phyloP scores from a whole-genome alignment of 1,140 invertebrate genomes.

The Brachionus koreanus region DNA sequence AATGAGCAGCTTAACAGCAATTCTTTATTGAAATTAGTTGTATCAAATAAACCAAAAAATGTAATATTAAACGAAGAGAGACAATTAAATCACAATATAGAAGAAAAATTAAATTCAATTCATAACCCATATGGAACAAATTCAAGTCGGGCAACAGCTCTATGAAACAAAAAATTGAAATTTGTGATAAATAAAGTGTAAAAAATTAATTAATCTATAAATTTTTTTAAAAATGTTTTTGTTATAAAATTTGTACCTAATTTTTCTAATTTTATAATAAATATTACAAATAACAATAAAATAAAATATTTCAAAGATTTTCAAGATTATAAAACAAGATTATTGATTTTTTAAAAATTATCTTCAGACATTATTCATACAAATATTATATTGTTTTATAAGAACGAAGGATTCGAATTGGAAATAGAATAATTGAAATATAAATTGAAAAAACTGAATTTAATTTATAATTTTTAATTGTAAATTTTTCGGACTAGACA shows the following conservation, averaged over 20 bases:
- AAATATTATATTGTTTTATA: too few species aligned
- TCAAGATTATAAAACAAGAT: neutral
- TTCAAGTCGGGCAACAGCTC: slow-evolving; percentile 12
- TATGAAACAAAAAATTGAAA: neutral
- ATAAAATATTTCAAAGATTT: neutral
- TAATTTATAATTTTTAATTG: too few species aligned
- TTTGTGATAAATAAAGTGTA: neutral
- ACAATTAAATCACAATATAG: neutral
- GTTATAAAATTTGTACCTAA: neutral
- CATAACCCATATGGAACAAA: slow-evolving; percentile 7
- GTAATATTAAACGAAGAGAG: slow-evolving; percentile 9
- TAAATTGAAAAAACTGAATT: too few species aligned
- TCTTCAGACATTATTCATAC: too few species aligned
- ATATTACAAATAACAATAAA: neutral
- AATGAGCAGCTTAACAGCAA: neutral
- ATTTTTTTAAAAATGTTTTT: neutral
- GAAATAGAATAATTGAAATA: too few species aligned
- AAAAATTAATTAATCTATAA: neutral
- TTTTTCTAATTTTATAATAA: slow-evolving; percentile 6
- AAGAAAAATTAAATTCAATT: slow-evolving; percentile 11
- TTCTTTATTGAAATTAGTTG: neutral
- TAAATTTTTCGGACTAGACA: neutral
- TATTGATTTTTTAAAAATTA: neutral
- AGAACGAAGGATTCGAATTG: too few species aligned
- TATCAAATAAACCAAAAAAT: slow-evolving; percentile 30